Evolutionary conservation across 2,113 vertebrate species (phyloP).

Genomic region (human (Homo sapiens)): GRCh38 chr3:138982501-138983000

Average conservation of each 20-base stretch:
- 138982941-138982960: background rate
- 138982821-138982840: constrained; percentile 64
- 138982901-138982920: background rate
- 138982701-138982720: background rate
- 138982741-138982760: background rate
- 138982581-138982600: background rate
- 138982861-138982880: background rate
- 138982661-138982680: background rate
- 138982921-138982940: background rate
- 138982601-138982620: background rate
- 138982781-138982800: background rate
- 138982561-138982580: background rate
- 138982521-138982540: background rate
- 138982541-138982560: background rate
- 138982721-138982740: background rate
- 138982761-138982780: background rate
- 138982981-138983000: background rate
- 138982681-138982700: background rate
- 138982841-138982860: constrained; percentile 63
- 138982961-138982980: background rate
- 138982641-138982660: background rate
- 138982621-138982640: background rate
- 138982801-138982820: background rate
- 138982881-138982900: background rate
- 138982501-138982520: background rate